Evolutionary conservation across 1,140 invertebrate genomes (phyloP), one percentile per base, ranked within the genome.

Genomic region (Drosophila mauritiana): DNA sequence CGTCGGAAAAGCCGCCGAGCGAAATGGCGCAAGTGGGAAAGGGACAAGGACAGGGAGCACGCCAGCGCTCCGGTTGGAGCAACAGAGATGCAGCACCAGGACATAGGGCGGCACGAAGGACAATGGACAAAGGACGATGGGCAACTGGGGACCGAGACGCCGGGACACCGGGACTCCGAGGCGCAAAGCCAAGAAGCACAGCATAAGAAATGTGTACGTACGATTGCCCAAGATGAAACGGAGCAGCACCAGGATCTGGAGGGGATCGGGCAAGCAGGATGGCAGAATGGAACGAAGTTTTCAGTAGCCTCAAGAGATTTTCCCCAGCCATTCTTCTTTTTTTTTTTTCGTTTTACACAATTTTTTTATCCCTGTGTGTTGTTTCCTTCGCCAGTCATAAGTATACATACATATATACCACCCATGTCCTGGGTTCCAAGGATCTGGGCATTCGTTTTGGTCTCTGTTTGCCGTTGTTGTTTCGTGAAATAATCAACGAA

Each of bases 221-320:
- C 58, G 63, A 48, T 20, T 75, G 83, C 69, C 83, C 83, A 86
- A 79, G 78, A 65, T 74, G 69, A 80, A 31, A 31, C 31, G 31
- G 53, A 61, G 51, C 37, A 61, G 51, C 37, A 43, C 40, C 59
- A 42, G 42, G 54, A 39, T 48, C 31, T 31, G 31, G 42, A 17
- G 12, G 55, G 45, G 45, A 25, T 46, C 45, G 8, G 65, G 53
- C 40, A 61, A 69, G 39, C 13, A 7, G 13, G 7, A 6, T 42
- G 40, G 40, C 40, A 42, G 42, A 69, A 57, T 51, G 52, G 56
- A 75, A 56, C 63, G 52, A 78, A 86, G 69, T 86, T 86, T 88
- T 83, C 76, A 88, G 84, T 89, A 88, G 83, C 83, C 83, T 88
- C 83, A n/a, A 89, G 83, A 88, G 83, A 89, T 89, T 85, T 86